Evolutionary conservation across 2,113 vertebrate species (phyloP), one percentile per base, ranked within the genome.

Genomic region (Campylorhamphus procurvoides): DNA sequence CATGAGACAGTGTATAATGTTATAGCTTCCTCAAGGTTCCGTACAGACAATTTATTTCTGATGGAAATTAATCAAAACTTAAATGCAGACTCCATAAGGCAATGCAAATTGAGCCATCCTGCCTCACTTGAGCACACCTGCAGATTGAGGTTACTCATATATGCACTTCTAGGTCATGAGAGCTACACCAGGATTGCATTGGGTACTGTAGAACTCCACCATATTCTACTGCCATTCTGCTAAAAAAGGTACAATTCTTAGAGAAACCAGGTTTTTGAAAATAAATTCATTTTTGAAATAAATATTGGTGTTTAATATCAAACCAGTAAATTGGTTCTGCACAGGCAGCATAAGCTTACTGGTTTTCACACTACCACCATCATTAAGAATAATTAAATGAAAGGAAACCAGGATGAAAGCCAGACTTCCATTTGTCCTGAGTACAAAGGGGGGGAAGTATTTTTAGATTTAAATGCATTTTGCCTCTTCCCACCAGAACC

Each of bases 61-160:
- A 94, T 53, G 93, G 81, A 78, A 96, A 94, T 96, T 97, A 96
- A 96, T 97, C 88, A 96, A 35, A 94, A 96, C 89, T 94, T 93
- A 96, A 96, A 97, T 68, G 74, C 59, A 73, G 80, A 78, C 84
- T 86, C 39, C 59, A 29, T 27, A 89, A 79, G 95, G 81, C 31
- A 77, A 96, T 75, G 81, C 75, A 96, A 87, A 97, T 96, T 94
- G 83, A 95, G 96, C 87, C 71, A 95, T 75, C 39, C 28, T 23
- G 79, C 40, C 87, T 95, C 78, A 74, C 81, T 92, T 87, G 87
- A 82, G 73, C 92, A 89, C 81, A 96, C 85, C 87, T 97, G 91
- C 91, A 95, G 76, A 23, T 60, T 71, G 69, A 96, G 86, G 93
- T 97, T 93, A 96, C 62, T 97, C 84, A 58, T 47, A 24, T 33